Evolutionary conservation across 1,140 invertebrate species (phyloP), one percentile per base, ranked within the genome.

Genomic region (Ceratina australensis): DNA sequence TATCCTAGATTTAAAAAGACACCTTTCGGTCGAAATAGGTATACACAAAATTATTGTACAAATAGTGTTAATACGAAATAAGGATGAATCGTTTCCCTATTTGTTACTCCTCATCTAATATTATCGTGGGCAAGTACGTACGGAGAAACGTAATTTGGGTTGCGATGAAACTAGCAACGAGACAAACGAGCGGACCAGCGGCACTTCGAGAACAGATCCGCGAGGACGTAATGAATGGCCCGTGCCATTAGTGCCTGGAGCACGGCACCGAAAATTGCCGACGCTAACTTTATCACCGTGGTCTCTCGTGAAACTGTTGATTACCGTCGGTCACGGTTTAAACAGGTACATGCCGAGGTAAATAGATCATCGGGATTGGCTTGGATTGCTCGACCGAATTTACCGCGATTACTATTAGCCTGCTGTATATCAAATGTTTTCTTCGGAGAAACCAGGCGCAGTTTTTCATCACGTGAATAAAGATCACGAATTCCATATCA

Each of bases 111-210:
- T 8, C 5, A 10, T 10, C 33, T 10, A 10, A 42, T 42, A 42
- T 42, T 42, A 42, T 10, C 10, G 33, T 10, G 5, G 5, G 8
- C 5, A 42, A 33, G 28, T 33, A 33, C 28, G 28, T 33, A 33
- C 5, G 10, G 33, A 10, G 8, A n/a, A 63, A 81, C 83, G 85
- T 86, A 83, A 89, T 87, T 82, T 82, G 74, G 86, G 86, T 86
- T 67, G 20, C 57, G 56, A 52, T 49, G 61, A 15, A 50, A 79
- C 74, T 79, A 26, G 13, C 68, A 24, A 33, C 28, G 28, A 64
- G 54, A 63, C 60, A 60, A 57, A 66, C 73, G 49, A 75, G 24
- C 24, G 24, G 7, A 49, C 20, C 8, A 26, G 52, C 26, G 50
- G 0, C 68, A 26, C 54, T 66, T 50, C 60, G 82, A 59, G 49